Conservation (phyloP, 2,797 vertebrate species). For the Otolemur crassicaudatus region DNA sequence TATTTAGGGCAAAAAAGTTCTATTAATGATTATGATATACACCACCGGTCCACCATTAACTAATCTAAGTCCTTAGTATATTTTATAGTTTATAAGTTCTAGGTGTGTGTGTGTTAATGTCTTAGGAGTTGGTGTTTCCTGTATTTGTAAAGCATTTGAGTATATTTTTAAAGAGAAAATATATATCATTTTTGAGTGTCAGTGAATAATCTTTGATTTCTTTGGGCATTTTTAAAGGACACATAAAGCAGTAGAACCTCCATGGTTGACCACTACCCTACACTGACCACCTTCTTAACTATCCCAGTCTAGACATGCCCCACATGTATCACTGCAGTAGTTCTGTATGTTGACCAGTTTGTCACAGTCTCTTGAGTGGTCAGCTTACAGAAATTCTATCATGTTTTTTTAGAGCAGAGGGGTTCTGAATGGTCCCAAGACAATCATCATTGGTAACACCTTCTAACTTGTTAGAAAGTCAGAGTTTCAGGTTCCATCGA, state of each 20-base stretch:
- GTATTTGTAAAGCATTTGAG: conserved; percentile 25
- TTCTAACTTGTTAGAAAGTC: not conserved
- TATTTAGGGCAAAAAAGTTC: not conserved
- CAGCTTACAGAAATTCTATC: too few species aligned
- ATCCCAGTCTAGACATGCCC: too few species aligned
- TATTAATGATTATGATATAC: not conserved
- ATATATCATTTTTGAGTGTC: not conserved
- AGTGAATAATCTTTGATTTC: not conserved
- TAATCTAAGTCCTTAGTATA: not conserved
- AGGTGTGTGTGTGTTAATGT: not conserved
- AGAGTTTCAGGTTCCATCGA: not conserved
- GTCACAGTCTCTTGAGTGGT: too few species aligned
- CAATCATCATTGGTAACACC: not conserved
- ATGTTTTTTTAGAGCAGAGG: not conserved
- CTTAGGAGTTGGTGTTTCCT: not conserved
- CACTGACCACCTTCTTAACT: too few species aligned
- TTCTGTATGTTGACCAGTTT: too few species aligned
- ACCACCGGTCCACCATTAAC: not conserved
- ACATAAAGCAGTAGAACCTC: not conserved
- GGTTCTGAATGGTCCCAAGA: not conserved
- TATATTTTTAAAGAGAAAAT: conserved; percentile 32
- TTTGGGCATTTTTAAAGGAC: conserved; percentile 20
- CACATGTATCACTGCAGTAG: too few species aligned
- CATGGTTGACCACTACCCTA: too few species aligned
- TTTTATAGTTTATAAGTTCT: conserved; percentile 15